Evolutionary conservation across 2,113 vertebrate genomes (phyloP), one percentile per base, ranked within the genome.

Genomic region (Bettongia penicillata): DNA sequence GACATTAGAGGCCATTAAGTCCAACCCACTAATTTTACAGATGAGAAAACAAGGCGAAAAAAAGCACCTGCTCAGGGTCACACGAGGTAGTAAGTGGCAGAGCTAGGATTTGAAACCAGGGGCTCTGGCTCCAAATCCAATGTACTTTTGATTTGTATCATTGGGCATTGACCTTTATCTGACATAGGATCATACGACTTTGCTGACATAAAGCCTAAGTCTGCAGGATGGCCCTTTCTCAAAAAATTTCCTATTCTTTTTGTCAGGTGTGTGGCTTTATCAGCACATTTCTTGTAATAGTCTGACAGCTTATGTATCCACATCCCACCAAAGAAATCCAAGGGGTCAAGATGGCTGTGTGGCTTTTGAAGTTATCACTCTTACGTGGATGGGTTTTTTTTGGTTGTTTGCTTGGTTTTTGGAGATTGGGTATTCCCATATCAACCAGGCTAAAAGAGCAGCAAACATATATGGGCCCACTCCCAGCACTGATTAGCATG

Each of bases 1-100:
- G 31, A 5, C 31, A n/a, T 77, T 19, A 77, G 37, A n/a, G 61
- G 61, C 37, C 61, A 77, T 77, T 77, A n/a, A 77, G 61, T 77
- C 0, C 61, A 77, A n/a, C 61, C 61, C 14, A n/a, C 31, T 16
- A 4, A n/a, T 77, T 77, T 51, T 90, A 53, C 93, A 93, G 91
- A 89, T 51, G 77, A 89, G 84, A 51, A 95, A 90, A 91, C 47
- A 31, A 51, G 96, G 47, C 24, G n/a, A n/a, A 61, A 94, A 91
- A 93, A 95, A 90, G 95, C 43, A 89, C 51, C 49, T 91, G 1
- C 22, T 37, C 7, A 51, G 51, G 31, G 51, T 53, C 52, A 91
- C 8, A 91, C 16, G 24, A 77, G 37, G 8, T 23, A n/a, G 26
- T 37, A 53, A 12, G 8, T 52, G 0, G 1, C 43, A 25, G 43